Percentiles rank a stretch among this genome's conserved stretches.
Conservation (phyloP, 1,140 invertebrate genomes). For the Frieseomelitta varia region DNA sequence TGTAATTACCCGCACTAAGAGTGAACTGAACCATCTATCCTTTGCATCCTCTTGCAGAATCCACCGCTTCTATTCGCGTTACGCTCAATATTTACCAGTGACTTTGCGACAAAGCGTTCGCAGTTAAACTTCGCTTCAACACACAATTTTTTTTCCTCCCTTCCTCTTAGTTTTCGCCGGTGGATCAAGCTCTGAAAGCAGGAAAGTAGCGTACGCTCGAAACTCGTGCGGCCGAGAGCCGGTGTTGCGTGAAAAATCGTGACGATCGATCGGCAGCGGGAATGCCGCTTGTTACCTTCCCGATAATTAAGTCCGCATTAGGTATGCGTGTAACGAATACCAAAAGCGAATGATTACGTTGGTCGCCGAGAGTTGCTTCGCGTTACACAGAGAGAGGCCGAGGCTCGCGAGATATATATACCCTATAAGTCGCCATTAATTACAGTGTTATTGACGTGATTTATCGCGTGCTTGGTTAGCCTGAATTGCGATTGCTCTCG, state of each 20-base stretch:
- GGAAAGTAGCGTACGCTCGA: not conserved
- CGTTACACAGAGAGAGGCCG: not conserved
- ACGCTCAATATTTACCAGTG: not conserved
- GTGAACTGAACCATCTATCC: not conserved
- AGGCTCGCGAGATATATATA: not conserved
- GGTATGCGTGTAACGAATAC: slow-evolving; percentile 26
- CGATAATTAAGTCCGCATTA: slow-evolving; percentile 38
- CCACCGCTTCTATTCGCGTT: not conserved
- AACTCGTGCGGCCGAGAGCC: not conserved
- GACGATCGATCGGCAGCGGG: not conserved
- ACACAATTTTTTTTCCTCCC: not conserved
- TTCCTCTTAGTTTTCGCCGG: too few relatives aligned
- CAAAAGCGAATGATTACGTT: not conserved
- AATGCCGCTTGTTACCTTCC: not conserved
- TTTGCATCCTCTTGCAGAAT: not conserved
- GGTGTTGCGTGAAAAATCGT: not conserved
- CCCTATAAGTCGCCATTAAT: slow-evolving; percentile 46
- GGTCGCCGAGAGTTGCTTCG: slow-evolving; percentile 22
- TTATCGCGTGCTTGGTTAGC: slow-evolving; percentile 40
- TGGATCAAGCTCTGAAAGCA: not conserved
- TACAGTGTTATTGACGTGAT: slow-evolving; percentile 41
- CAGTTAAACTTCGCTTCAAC: not conserved
- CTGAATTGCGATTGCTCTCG: slow-evolving; percentile 55
- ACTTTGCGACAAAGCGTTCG: not conserved
- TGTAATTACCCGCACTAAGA: not conserved